A percentile compares a stretch with the other conserved stretches of the same genome.
Conservation (phyloP, 2,888 invertebrate genomes). For the Bombylius major region DNA sequence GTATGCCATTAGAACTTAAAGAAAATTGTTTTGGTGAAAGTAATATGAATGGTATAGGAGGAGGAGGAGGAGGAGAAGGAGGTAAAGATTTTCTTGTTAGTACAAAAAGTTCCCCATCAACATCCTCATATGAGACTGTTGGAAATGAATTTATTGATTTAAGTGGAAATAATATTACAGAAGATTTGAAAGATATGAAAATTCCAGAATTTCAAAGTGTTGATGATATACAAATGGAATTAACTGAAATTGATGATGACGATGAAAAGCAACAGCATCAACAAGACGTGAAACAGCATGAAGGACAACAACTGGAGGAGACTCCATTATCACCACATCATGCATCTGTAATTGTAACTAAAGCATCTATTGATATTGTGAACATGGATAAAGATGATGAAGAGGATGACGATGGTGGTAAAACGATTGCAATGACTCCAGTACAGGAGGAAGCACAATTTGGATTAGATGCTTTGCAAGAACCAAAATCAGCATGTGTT, state of each 20-base stretch:
- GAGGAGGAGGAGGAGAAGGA: background rate
- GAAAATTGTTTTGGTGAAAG: conserved; percentile 29
- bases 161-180: conserved; percentile 15
- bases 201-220: conserved; percentile 36
- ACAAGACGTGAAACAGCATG: conserved; percentile 20
- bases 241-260: conserved; percentile 26
- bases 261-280: conserved; percentile 13
- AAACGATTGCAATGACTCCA: conserved; percentile 42
- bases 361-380: conserved; percentile 54
- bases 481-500: conserved; percentile 53
- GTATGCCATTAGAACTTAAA: conserved; percentile 15
- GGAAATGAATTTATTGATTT: conserved; percentile 35
- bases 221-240: conserved; percentile 38
- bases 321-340: conserved; percentile 26
- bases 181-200: conserved; percentile 20
- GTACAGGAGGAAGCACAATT: conserved; percentile 43
- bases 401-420: conserved; percentile 36
- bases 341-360: conserved; percentile 58
- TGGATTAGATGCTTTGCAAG: conserved; percentile 29
- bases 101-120: conserved; percentile 30
- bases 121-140: conserved; percentile 36
- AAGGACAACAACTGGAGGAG: conserved; percentile 16
- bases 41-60: background rate
- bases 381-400: conserved; percentile 25
- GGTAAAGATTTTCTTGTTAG: conserved; percentile 9